Base-by-base conservation (phyloP, 2,797 vertebrate species). In the Macrochelys suwanniensis region DNA sequence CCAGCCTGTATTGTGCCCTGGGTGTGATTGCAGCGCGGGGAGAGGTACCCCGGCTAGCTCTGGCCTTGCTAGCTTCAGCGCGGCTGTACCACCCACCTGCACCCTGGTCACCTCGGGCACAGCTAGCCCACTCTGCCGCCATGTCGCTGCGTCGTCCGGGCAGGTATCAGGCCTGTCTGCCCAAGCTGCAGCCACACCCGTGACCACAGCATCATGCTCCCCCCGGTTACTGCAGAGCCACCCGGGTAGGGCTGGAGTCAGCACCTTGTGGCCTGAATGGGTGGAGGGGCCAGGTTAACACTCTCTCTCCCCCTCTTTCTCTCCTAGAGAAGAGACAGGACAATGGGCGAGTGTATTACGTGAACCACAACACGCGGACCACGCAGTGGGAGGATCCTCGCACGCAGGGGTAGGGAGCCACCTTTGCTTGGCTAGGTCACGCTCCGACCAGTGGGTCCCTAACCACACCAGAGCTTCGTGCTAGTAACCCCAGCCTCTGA, bases 311-410 rank as follows among this genome's bases (percentile, higher is more conserved):
- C 91, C 49, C 33, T 94, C 94, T 50, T 93, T 45, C 85, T 80
- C 16, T 49, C 89, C 42, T 98, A 99, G 99, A 99, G 97, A 99
- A 99, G 97, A 99, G 99, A n/a, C 99, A 99, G 98, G 99, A 99
- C 98, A 99, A 99, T 80, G 99, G 99, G 50, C 98, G 99, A 93
- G 99, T 99, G 90, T 99, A 99, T 98, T 99, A 99, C 94, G 99
- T 99, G 98, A 99, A 99, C 98, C 99, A 99, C 98, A 99, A 99
- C 98, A 99, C 99, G 0, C 98, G 99, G 77, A 99, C 99, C 4
- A 99, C 99, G 0, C 99, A 99, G 97, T 99, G 99, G 99, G 99
- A 99, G 86, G 99, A 99, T 81, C 99, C 99, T 57, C 98, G 99
- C 95, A 99, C 99, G 12, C 99, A 99, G 98, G 99, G 99, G 99